Percentiles rank a stretch among this genome's conserved stretches.
Conservation (phyloP, 2,113 vertebrate species). For the Herpailurus yagouaroundi region DNA sequence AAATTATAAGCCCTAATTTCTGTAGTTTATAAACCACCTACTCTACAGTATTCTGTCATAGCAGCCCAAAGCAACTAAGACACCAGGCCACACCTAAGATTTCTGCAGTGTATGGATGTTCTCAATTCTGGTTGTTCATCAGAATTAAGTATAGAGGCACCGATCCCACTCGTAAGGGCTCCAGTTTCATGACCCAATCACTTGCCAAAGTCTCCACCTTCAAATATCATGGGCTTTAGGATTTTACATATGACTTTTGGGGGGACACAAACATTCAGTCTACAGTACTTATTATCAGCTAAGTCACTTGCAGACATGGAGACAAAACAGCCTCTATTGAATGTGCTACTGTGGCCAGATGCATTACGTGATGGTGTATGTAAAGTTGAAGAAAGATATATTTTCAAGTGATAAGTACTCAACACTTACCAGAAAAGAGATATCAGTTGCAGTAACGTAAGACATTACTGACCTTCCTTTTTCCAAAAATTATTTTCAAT, state of each 20-base stretch:
- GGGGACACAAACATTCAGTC: neutral
- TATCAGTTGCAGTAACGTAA: neutral
- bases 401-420: neutral
- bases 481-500: constrained; percentile 10
- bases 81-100: neutral
- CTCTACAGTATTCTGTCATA: neutral
- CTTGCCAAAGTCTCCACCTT: neutral
- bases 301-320: neutral
- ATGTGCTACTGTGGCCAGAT: neutral
- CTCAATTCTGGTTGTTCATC: neutral
- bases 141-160: neutral
- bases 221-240: neutral
- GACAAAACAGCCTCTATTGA: neutral
- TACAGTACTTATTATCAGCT: neutral
- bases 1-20: neutral
- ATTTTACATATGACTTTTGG: neutral
- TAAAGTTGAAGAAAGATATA: neutral
- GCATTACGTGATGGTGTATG: neutral
- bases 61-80: neutral
- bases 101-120: no score
- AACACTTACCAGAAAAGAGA: neutral
- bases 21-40: neutral
- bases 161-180: neutral
- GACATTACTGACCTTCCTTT: neutral
- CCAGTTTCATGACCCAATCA: neutral